Conservation (phyloP, 2,797 vertebrate species). For the Gymnopithys bicolor region DNA sequence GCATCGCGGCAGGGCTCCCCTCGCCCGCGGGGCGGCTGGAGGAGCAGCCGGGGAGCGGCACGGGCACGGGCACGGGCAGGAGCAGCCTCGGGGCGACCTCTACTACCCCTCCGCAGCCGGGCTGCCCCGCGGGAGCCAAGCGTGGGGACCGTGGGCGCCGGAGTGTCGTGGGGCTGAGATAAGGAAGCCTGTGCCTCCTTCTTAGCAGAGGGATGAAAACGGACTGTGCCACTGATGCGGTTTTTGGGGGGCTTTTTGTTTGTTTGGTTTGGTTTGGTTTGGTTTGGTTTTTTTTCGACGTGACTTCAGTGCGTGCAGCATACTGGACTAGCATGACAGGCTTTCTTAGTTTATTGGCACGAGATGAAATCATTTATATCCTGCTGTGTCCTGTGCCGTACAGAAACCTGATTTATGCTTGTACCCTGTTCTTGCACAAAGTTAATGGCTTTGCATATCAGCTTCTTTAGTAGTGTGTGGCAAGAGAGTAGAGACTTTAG, state of each 20-base stretch:
- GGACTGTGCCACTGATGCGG: neutral
- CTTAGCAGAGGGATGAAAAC: neutral
- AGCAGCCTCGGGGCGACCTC: neutral
- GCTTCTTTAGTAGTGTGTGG: neutral
- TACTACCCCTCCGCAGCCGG: neutral
- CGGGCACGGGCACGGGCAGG: neutral
- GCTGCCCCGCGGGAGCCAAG: neutral
- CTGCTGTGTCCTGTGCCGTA: accelerated
- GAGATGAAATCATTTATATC: neutral
- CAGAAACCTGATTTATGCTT: neutral
- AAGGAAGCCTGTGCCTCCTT: neutral
- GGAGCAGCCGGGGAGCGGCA: neutral
- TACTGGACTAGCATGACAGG: neutral
- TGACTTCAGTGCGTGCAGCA: neutral
- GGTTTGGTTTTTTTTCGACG: neutral
- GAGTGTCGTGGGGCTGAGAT: neutral
- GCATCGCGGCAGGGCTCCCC: neutral
- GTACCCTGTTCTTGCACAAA: neutral
- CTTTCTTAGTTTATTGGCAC: neutral
- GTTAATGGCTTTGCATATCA: neutral
- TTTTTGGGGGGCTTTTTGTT: no score
- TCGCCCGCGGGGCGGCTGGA: neutral
- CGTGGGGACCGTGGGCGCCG: neutral
- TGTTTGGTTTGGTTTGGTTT: neutral
- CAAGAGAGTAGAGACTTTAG: neutral